Evolutionary conservation across 2,888 invertebrate genomes (phyloP), one percentile per base, ranked within the genome.

Genomic region (Drosophila neonasuta): DNA sequence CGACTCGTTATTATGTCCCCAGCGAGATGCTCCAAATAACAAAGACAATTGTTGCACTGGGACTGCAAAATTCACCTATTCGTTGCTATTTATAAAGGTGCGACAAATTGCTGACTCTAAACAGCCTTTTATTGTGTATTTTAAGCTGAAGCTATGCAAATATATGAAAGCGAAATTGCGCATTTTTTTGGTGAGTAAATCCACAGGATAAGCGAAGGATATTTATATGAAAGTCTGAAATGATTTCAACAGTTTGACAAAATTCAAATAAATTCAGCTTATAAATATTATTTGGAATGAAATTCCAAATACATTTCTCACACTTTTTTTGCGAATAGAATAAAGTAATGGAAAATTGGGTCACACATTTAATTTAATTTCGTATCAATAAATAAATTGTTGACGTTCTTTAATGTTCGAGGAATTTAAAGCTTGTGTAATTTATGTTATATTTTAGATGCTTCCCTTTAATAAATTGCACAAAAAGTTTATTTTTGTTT

Each of bases 1-100:
- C 51, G 24, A 56, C 46, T 36, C 34, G 10, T 74, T 79, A 83
- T 80, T 74, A 64, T 68, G 79, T 66, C 76, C 52, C 74, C 62
- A 55, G 77, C 70, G 74, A 81, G 67, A 80, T 59, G 80, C 80
- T 77, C 80, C 65, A 81, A 81, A 83, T 77, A 60, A 49, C 49
- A 55, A 63, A 70, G 48, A 80, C 73, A 83, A 81, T 62, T 62
- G 68, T 63, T 41, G 39, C 39, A 20, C 36, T n/a, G 36, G 45
- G 11, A 44, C 44, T 13, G 13, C 52, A 59, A n/a, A 48, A 44
- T 55, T 51, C 36, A 11, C 36, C 11, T 36, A 36, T 36, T 36
- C n/a, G 36, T 36, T n/a, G 4, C 36, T 36, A 36, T n/a, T n/a
- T n/a, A 32, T 10, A 36, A 46, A 54, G 36, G 50, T 48, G 54